Percentiles rank a stretch among this genome's conserved stretches.
These are phyloP conservation scores for Coryphaenoides rupestris DNA, from an alignment of 2,113 vertebrate genomes.

Conservation along the genomic window DNA sequence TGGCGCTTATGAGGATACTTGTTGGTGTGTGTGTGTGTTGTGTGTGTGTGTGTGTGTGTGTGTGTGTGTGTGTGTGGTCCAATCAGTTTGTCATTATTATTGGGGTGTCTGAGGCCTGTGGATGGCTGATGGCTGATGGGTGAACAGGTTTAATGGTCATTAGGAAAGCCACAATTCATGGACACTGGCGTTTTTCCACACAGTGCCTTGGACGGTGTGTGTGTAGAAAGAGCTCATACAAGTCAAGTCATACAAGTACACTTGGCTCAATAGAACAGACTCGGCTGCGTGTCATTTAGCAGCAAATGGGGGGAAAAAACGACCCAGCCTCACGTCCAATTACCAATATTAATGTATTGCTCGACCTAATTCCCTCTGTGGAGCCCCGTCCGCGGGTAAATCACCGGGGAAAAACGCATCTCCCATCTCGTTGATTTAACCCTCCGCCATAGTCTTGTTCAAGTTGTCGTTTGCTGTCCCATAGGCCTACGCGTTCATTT, in stretches of 20 bases:
- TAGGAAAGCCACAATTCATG: not conserved
- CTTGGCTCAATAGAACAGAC: not conserved
- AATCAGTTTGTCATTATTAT: not conserved
- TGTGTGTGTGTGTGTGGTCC: not conserved
- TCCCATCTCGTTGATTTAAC: not conserved
- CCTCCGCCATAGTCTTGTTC: not conserved
- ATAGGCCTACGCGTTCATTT: not conserved
- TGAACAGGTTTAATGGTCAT: not conserved
- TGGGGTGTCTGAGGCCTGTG: not conserved
- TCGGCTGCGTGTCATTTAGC: not conserved
- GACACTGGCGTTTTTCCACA: not conserved
- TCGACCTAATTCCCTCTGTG: not conserved
- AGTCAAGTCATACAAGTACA: too few species aligned
- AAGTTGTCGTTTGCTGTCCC: not conserved
- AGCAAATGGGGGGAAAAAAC: not conserved
- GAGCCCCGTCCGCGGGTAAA: not conserved
- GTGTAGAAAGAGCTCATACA: not conserved
- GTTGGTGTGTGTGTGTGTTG: conserved; percentile 6
- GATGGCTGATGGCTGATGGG: not conserved
- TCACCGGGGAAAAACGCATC: not conserved
- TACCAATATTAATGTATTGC: not conserved
- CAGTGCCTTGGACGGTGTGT: too few species aligned
- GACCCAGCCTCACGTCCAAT: not conserved
- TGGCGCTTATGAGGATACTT: not conserved
- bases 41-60: not conserved